These are phyloP conservation scores for Radopholus similis DNA, from an alignment of 1,140 invertebrate species.

Conservation along the genomic window DNA sequence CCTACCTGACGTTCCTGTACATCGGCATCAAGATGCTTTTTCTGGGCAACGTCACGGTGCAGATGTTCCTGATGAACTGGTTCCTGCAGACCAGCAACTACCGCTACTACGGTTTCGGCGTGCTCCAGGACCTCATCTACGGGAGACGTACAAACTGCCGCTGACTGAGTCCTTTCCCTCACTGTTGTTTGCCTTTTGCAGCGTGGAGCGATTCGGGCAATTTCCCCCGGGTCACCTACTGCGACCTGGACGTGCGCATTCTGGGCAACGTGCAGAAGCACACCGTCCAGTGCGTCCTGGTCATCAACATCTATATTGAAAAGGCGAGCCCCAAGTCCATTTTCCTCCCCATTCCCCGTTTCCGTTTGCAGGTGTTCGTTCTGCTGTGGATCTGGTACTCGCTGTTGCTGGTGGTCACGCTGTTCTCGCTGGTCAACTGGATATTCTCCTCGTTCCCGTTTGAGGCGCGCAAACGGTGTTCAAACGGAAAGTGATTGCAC, in stretches of 20 bases:
- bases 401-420: constrained; percentile 62
- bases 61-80: constrained; percentile 64
- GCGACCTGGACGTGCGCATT: constrained; percentile 65
- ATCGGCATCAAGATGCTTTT: constrained; percentile 54
- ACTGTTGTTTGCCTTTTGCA: constrained; percentile 28
- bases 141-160: constrained; percentile 39
- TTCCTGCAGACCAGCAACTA: constrained; percentile 63
- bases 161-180: neutral
- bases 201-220: constrained; percentile 60
- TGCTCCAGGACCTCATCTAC: constrained; percentile 47
- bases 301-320: constrained; percentile 62
- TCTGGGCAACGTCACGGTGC: constrained; percentile 51
- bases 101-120: constrained; percentile 59
- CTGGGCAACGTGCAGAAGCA: constrained; percentile 61
- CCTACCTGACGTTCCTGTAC: constrained; percentile 57
- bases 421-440: constrained; percentile 55
- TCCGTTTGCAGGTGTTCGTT: constrained; percentile 56
- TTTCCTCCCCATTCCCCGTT: no score
- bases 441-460: constrained; percentile 47
- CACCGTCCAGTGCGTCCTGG: constrained; percentile 62
- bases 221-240: constrained; percentile 61
- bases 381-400: constrained; percentile 66
- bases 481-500: constrained; percentile 16
- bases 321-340: constrained; percentile 58
- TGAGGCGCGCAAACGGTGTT: constrained; percentile 41